These are phyloP conservation scores for Prunella strophiata DNA, from an alignment of 2,797 vertebrate genomes.

Conservation along the genomic window DNA sequence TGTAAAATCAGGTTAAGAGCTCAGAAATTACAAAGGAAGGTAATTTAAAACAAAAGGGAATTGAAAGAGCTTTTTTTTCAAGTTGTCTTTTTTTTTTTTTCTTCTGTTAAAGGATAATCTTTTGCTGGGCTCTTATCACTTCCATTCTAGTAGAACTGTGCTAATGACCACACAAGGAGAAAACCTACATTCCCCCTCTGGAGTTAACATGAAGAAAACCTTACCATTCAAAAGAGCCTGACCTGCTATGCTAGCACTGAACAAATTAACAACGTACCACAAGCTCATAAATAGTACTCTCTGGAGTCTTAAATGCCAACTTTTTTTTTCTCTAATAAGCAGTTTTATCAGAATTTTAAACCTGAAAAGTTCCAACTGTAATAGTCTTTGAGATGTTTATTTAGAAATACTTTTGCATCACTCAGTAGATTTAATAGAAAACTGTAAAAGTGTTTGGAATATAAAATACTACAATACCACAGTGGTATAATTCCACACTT, in stretches of 20 bases:
- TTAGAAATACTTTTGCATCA: not conserved
- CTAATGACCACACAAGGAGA: constrained; percentile 73
- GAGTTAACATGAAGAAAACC: constrained; percentile 54
- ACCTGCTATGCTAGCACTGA: constrained; percentile 32
- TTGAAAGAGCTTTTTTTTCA: not conserved
- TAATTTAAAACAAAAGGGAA: not conserved
- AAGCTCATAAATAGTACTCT: constrained; percentile 65
- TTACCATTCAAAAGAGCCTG: constrained; percentile 49
- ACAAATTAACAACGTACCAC: constrained; percentile 66
- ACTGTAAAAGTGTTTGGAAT: not conserved
- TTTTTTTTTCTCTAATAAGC: constrained; percentile 38
- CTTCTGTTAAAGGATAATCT: not conserved
- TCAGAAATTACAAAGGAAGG: not conserved
- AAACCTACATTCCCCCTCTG: constrained; percentile 52
- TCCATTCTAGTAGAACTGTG: constrained; percentile 44
- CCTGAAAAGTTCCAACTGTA: not conserved
- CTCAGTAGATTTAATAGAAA: not conserved
- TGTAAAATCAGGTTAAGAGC: not conserved
- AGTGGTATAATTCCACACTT: not conserved
- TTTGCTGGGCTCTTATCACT: not conserved
- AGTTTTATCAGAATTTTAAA: constrained; percentile 33
- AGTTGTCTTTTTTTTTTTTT: not conserved
- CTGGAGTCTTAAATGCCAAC: constrained; percentile 36
- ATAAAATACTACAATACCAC: not conserved
- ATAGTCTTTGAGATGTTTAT: not conserved